Evolutionary conservation across 2,113 vertebrate genomes (phyloP), one percentile per base, ranked within the genome.

Genomic region (Protomyctophum bolini): DNA sequence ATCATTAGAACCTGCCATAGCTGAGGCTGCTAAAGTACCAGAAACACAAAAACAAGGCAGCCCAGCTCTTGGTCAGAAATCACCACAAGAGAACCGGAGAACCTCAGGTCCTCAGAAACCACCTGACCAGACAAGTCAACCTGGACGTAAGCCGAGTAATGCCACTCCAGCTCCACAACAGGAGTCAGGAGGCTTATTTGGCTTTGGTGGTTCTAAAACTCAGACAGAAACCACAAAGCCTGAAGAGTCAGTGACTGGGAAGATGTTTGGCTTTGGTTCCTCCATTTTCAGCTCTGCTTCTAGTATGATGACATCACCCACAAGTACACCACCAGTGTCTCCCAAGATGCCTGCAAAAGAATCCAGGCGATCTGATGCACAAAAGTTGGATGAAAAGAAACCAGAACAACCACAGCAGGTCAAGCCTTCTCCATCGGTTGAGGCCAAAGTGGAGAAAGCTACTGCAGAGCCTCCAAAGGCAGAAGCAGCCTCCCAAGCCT

Each of bases 211-310:
- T 41, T 41, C 33, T 41, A 41, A 41, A 41, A 3, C 33, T 59
- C 94, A 96, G 65, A 91, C 94, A 14, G 89, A 93, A 46, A 92
- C 92, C 11, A 86, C 93, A 29, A 97, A 96, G 52, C 60, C 88
- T 10, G 45, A 75, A 76, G 96, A 96, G 70, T 94, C 93, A 10
- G 91, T 94, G 4, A 94, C 94, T 57, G 96, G 94, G 15, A 98
- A 96, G 49, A 93, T 96, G 58, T 89, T 92, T 66, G 88, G 89
- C 50, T 89, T 92, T 69, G 85, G 91, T 28, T 91, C 91, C 14
- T 93, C 92, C 8, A 83, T 93, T 7, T 91, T 93, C 69, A 90
- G 86, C 60, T 92, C 92, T 60, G 91, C 92, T 52, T 92, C 92
- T 5, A 88, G 85, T 79, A 73, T 92, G 68, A 89, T 92, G 14